Base-by-base conservation (phyloP, 1,140 invertebrate species). In the Sycophaga agraensis region DNA sequence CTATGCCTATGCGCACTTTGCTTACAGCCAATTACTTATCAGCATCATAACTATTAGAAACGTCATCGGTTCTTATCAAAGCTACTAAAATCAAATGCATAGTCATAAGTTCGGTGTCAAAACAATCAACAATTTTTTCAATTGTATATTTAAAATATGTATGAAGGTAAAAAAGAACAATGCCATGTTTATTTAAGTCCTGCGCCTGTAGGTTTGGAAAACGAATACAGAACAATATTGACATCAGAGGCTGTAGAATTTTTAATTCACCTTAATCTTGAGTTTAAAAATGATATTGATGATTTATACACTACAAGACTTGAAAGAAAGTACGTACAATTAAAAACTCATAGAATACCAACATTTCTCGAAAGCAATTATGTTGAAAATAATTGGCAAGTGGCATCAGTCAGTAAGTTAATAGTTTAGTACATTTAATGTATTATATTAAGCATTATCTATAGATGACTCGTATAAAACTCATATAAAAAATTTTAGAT, bases 351-450 rank as follows among this genome's bases (percentile, higher is more conserved):
- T 19, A 67, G 28, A 51, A 71, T 82, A 17, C 67, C 59, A 49
- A 66, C 48, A 68, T 73, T 66, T 81, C 76, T 56, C 73, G 74
- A 76, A 26, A 45, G 67, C 0, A 73, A 80, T 66, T 74, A 74
- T 60, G 63, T 51, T 45, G 71, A 81, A 58, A 75, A 75, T 54
- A 67, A 77, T 39, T 87, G 85, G 85, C 82, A 78, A 71, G 77
- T 86, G 31, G 73, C 71, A 16, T 76, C 82, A 45, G 72, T 87
- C n/a, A 83, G 84, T 21, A 62, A 72, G 67, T 75, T 73, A 75
- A 78, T 76, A 22, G 8, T 35, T 14, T n/a, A 4, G 26, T 24
- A 26, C 7, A 22, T 46, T 22, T 46, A 17, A 24, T n/a, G n/a
- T 31, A 31, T 31, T 31, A 31, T 31, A 31, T 6, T n/a, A n/a